Conservation (phyloP, 30 jellyfish, hydroid and myxozoan species). For the Aurelia sp. region DNA sequence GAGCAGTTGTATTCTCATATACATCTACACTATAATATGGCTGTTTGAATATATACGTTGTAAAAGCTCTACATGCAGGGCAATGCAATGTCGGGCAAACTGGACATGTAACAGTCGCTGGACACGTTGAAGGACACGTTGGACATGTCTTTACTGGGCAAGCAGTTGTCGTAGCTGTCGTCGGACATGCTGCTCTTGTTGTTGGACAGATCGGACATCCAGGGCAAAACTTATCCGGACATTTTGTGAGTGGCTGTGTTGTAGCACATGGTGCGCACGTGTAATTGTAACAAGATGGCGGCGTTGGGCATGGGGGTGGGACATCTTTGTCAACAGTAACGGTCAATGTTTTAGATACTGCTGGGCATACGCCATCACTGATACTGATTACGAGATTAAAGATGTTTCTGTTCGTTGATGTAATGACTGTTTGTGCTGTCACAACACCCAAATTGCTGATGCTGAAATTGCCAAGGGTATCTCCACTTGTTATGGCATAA, state of each 20-base stretch:
- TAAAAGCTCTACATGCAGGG: constrained; percentile 53
- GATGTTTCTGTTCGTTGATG: constrained; percentile 5
- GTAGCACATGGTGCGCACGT: constrained; percentile 74
- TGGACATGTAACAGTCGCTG: constrained; percentile 63
- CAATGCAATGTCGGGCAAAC: constrained; percentile 71
- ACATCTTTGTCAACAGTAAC: constrained; percentile 48
- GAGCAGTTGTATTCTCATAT: constrained; percentile 53
- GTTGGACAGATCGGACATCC: constrained; percentile 78
- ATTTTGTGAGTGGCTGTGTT: constrained; percentile 60
- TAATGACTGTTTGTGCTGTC: constrained; percentile 60
- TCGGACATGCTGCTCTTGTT: constrained; percentile 70
- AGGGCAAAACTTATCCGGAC: constrained; percentile 72
- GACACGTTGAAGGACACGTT: constrained; percentile 58
- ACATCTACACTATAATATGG: constrained; percentile 52
- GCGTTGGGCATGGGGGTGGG: constrained; percentile 67
- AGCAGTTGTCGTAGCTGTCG: constrained; percentile 49
- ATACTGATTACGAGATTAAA: constrained; percentile 47
- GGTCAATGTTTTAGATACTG: constrained; percentile 10
- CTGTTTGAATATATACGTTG: constrained; percentile 47
- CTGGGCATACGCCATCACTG: constrained; percentile 70
- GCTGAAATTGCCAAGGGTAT: constrained; percentile 58
- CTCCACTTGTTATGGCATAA: constrained; percentile 73
- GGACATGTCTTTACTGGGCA: constrained; percentile 75
- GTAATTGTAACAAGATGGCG: constrained; percentile 72
- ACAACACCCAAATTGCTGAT: constrained; percentile 75